These are phyloP conservation scores for Rhogogaster chlorosoma DNA, from an alignment of 2,888 invertebrate genomes.

Conservation along the genomic window DNA sequence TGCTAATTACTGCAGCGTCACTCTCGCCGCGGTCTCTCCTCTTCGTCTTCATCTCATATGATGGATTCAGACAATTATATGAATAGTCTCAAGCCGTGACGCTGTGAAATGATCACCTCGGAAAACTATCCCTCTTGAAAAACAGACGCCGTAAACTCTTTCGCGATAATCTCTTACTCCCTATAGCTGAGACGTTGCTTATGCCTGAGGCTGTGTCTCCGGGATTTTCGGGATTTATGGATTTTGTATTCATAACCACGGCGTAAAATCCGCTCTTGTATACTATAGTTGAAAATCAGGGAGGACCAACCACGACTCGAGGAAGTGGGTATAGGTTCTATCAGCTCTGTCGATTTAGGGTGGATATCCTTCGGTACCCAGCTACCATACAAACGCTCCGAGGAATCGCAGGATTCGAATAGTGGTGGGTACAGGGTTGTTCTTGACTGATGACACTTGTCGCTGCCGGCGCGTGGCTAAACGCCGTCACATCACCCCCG, in stretches of 20 bases:
- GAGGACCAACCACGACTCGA: not conserved
- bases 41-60: not conserved
- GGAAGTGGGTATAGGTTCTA: conserved; percentile 3
- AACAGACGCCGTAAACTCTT: not conserved
- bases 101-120: not conserved
- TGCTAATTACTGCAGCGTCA: conserved; percentile 39
- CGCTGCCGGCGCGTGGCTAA: conserved; percentile 70
- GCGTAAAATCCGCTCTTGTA: conserved; percentile 25
- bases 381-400: conserved; percentile 19
- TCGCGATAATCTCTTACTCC: conserved; percentile 10
- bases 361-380: not conserved
- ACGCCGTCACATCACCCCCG: conserved; percentile 59
- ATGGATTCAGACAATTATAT: conserved; percentile 11
- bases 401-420: conserved; percentile 23
- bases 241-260: conserved; percentile 43
- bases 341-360: conserved; percentile 7
- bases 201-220: not conserved
- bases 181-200: conserved; percentile 22
- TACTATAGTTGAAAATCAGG: conserved; percentile 33
- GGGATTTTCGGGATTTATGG: conserved; percentile 30
- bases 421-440: conserved; percentile 33
- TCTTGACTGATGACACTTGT: conserved; percentile 69
- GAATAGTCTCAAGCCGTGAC: not conserved
- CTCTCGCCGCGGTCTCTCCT: not conserved
- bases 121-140: not conserved